Evolutionary conservation across 2,113 vertebrate genomes (phyloP).

Genomic region (Pachypanchax playfairii): DNA sequence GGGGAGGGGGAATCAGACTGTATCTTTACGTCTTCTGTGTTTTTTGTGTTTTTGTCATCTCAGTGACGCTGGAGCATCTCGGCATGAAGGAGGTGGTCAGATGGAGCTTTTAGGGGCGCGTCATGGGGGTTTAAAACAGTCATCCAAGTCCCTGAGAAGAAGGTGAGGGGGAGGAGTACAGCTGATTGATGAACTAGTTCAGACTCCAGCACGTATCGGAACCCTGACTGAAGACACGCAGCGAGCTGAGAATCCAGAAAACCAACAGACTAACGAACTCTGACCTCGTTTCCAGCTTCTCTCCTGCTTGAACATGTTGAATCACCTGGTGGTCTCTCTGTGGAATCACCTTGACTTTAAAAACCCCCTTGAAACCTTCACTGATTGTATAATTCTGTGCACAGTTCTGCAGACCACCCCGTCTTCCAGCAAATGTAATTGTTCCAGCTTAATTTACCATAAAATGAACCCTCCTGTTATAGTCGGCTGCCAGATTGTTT

Average conservation of each 20-base stretch:
- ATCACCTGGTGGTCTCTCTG: constrained; percentile 11
- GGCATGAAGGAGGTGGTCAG: constrained; percentile 46
- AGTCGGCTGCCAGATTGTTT: constrained; percentile 65
- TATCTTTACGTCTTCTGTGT: constrained; percentile 6
- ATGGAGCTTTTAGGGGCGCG: constrained; percentile 12
- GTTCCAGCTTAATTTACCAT: constrained; percentile 59
- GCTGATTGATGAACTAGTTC: constrained; percentile 20
- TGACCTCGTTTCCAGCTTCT: constrained; percentile 6
- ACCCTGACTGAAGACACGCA: constrained; percentile 32
- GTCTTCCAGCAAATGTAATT: constrained; percentile 45
- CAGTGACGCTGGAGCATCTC: constrained; percentile 57
- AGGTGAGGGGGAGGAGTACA: constrained; percentile 1
- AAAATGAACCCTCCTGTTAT: constrained; percentile 60
- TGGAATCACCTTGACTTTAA: constrained; percentile 52
- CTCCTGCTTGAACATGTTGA: constrained; percentile 19
- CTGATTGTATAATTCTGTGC: constrained; percentile 26
- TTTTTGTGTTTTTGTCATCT: constrained; percentile 37
- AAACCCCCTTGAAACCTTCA: too few species aligned
- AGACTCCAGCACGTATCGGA: constrained; percentile 18
- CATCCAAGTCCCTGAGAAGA: neutral
- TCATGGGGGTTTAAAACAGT: neutral
- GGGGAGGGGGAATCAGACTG: too few species aligned
- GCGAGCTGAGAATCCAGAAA: constrained; percentile 1
- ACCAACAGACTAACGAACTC: constrained; percentile 14
- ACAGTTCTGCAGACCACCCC: constrained; percentile 29